A percentile compares a stretch with the other conserved stretches of the same genome.
Evolutionary conservation across 64 coral and sea anemone genomes (phyloP).

Genomic region (Dendrophyllia cribrosa): DNA sequence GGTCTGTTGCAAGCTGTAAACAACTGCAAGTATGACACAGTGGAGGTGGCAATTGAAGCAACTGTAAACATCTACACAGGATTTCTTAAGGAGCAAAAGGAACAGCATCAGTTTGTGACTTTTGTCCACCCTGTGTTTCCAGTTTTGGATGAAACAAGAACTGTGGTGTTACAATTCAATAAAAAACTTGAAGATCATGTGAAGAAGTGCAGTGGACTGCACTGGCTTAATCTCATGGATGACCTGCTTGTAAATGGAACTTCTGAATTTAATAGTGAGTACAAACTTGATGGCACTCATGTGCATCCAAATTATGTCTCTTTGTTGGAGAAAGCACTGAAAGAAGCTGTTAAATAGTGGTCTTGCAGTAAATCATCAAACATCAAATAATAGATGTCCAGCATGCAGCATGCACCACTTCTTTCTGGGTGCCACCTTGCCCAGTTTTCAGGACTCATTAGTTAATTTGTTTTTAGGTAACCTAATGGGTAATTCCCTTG

Average conservation of each 20-base stretch:
- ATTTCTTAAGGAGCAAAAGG: conserved; percentile 13
- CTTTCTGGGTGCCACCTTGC: too few species aligned
- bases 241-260: conserved; percentile 40
- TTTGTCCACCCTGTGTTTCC: conserved; percentile 71
- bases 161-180: conserved; percentile 52
- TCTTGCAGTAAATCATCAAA: not conserved
- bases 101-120: not conserved
- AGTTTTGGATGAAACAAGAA: conserved; percentile 42
- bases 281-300: conserved; percentile 62
- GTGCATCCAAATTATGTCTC: conserved; percentile 70
- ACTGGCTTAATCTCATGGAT: conserved; percentile 67
- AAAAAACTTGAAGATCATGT: conserved; percentile 40
- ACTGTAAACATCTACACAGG: conserved; percentile 47
- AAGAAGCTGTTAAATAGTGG: not conserved
- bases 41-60: conserved; percentile 41
- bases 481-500: too few species aligned
- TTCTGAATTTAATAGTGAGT: conserved; percentile 36
- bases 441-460: too few species aligned
- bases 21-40: conserved; percentile 73
- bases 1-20: conserved; percentile 56
- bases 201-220: conserved; percentile 28
- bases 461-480: too few species aligned
- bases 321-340: conserved; percentile 54
- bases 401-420: too few species aligned
- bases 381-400: too few species aligned